A percentile compares a stretch with the other conserved stretches of the same genome.
phyloP scores from a whole-genome alignment of 1,140 invertebrate species.

The Whitmania pigra region DNA sequence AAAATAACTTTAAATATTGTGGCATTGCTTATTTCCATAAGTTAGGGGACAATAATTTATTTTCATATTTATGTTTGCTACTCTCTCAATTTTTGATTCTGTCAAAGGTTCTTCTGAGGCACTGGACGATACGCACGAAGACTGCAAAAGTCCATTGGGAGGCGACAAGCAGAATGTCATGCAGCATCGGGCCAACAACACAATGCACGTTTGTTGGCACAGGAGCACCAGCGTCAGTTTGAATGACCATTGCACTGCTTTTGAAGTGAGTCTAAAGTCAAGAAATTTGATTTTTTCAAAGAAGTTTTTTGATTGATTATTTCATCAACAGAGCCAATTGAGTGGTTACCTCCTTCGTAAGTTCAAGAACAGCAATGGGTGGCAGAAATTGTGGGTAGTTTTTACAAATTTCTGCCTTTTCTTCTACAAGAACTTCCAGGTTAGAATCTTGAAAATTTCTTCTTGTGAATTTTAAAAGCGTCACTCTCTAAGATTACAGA shows the following conservation, averaged over 20 bases:
- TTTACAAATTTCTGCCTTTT: constrained; percentile 85
- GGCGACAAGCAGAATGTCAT: constrained; percentile 23
- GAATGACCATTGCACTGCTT: constrained; percentile 64
- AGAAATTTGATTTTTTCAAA: too few species aligned
- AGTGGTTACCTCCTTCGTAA: constrained; percentile 82
- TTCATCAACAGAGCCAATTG: constrained; percentile 44
- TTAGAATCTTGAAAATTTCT: background rate
- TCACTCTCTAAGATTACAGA: too few species aligned
- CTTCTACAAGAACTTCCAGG: constrained; percentile 62
- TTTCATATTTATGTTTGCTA: background rate
- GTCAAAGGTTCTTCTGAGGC: constrained; percentile 21
- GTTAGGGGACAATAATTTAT: too few species aligned
- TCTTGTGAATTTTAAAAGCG: too few species aligned
- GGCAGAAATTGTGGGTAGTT: constrained; percentile 92
- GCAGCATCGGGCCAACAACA: constrained; percentile 66
- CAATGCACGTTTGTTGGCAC: constrained; percentile 95
- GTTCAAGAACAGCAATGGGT: constrained; percentile 87
- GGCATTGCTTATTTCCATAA: too few species aligned
- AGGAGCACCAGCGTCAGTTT: constrained; percentile 72
- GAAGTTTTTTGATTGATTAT: background rate
- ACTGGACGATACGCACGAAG: constrained; percentile 21
- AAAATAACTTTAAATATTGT: background rate
- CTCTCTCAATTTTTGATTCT: too few species aligned
- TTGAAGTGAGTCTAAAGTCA: constrained; percentile 50
- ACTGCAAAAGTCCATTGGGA: constrained; percentile 8